Conservation (phyloP, 2,113 vertebrate species). For the Delphinapterus leucas region DNA sequence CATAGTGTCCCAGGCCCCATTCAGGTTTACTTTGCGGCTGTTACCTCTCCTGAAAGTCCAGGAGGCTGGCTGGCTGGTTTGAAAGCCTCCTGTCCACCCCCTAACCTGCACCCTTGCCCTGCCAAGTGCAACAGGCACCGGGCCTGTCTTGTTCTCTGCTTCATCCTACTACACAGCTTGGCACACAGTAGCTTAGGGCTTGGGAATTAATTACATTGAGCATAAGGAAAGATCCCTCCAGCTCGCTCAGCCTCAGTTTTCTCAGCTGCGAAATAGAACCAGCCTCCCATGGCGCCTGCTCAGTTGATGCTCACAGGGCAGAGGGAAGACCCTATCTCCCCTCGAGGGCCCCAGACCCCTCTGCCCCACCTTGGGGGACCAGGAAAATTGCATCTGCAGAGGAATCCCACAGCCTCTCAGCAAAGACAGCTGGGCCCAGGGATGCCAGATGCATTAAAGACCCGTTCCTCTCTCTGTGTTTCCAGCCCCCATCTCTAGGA, state of each 20-base stretch:
- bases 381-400: background rate
- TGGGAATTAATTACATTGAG: background rate
- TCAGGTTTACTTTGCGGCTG: background rate
- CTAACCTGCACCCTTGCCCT: accelerated
- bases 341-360: background rate
- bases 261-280: background rate
- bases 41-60: background rate
- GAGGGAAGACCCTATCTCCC: background rate
- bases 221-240: background rate
- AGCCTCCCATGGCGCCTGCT: background rate
- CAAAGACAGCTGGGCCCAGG: background rate
- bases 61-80: background rate
- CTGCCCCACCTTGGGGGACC: background rate
- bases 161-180: background rate
- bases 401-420: background rate
- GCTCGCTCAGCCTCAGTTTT: background rate
- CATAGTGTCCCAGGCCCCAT: no score
- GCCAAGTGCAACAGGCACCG: background rate
- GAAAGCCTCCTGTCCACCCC: background rate
- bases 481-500: background rate
- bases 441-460: background rate
- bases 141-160: no score
- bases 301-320: background rate
- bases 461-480: background rate
- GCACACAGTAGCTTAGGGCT: background rate